Percentiles rank a stretch among this genome's conserved stretches.
Conservation (phyloP, 2,797 vertebrate genomes). For the Taenioides sp. region DNA sequence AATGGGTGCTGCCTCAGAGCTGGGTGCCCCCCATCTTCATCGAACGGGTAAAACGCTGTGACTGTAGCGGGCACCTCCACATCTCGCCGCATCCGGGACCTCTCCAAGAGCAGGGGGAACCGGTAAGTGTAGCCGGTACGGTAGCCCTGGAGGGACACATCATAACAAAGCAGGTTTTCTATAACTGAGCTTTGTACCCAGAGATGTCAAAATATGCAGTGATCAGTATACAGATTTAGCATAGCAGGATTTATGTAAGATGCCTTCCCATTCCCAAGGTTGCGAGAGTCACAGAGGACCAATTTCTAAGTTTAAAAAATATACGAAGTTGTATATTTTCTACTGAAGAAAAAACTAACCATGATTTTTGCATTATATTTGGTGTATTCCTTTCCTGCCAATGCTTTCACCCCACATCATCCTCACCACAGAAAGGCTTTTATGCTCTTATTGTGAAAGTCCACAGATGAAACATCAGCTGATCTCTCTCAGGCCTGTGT, state of each 20-base stretch:
- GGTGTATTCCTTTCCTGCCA: constrained; percentile 10
- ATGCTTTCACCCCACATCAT: constrained; percentile 9
- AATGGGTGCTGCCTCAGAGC: constrained; percentile 83
- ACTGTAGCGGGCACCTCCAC: constrained; percentile 93
- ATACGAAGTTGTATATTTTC: too few relatives aligned
- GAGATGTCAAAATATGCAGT: too few relatives aligned
- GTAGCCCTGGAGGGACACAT: constrained; percentile 65
- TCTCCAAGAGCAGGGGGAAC: constrained; percentile 91
- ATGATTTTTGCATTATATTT: not conserved
- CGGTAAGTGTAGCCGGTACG: constrained; percentile 95
- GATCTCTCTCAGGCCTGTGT: constrained; percentile 6
- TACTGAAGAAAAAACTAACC: too few relatives aligned
- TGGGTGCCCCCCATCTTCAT: constrained; percentile 80
- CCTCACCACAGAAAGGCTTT: constrained; percentile 39
- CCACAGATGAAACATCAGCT: constrained; percentile 23
- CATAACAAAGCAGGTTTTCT: not conserved
- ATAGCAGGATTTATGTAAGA: too few relatives aligned
- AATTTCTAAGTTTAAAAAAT: too few relatives aligned
- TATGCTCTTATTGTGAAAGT: constrained; percentile 26
- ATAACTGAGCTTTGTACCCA: not conserved
- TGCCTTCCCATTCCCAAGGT: too few relatives aligned
- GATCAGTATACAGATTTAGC: too few relatives aligned
- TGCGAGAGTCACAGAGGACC: too few relatives aligned
- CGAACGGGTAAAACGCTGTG: constrained; percentile 87
- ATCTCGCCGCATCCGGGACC: constrained; percentile 87